Evolutionary conservation across 2,113 vertebrate genomes (phyloP).

Genomic region (Pluvianellus socialis): DNA sequence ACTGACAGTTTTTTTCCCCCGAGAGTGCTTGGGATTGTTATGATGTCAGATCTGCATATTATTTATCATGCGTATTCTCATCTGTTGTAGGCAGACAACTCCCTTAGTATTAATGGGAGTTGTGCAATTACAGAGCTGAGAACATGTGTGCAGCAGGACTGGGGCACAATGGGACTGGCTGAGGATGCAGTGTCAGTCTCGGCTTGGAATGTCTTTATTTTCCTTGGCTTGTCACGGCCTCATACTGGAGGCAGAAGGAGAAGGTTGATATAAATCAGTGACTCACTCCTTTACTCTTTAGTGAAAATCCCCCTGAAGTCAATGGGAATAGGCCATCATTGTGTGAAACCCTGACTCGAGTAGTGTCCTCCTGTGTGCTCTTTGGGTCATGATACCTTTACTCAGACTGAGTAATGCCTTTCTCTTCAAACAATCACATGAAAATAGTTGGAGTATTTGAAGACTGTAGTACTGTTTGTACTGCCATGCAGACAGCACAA

Average conservation of each 20-base stretch:
- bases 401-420: neutral
- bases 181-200: conserved; percentile 66
- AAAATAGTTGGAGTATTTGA: neutral
- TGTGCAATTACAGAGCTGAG: conserved; percentile 27
- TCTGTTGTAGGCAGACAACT: conserved; percentile 3
- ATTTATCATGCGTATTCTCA: conserved; percentile 13
- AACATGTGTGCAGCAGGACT: conserved; percentile 46
- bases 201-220: conserved; percentile 75
- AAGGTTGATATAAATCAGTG: conserved; percentile 71
- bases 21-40: neutral
- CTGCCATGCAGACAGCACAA: conserved; percentile 28
- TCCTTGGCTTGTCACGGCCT: conserved; percentile 62
- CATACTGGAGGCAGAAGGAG: conserved; percentile 60
- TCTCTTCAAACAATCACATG: neutral
- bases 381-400: conserved; percentile 31
- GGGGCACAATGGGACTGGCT: conserved; percentile 18
- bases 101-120: conserved; percentile 6
- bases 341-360: conserved; percentile 35
- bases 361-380: conserved; percentile 1
- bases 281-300: conserved; percentile 22
- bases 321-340: conserved; percentile 48
- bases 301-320: conserved; percentile 43
- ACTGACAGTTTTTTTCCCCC: conserved; percentile 39
- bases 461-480: conserved; percentile 33
- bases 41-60: conserved; percentile 7